Evolutionary conservation across 1,140 invertebrate species (phyloP).

Genomic region (Chironomus striatipennis): DNA sequence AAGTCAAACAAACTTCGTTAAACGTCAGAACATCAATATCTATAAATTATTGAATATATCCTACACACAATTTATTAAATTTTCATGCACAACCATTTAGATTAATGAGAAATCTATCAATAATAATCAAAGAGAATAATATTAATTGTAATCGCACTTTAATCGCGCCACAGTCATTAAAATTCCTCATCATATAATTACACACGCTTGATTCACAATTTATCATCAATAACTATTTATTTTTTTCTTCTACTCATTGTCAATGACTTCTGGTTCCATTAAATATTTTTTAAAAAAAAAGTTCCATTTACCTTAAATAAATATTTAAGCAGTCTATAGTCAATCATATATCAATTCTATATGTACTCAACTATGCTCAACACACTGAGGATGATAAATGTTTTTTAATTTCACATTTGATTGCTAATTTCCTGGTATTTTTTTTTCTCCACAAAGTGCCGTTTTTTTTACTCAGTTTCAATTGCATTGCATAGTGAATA

Average conservation of each 20-base stretch:
- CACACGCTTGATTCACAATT: not conserved
- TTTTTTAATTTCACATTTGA: slow-evolving; percentile 22
- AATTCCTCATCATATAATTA: too few species aligned
- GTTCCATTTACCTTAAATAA: not conserved
- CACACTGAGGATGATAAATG: slow-evolving; percentile 8
- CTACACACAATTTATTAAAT: too few species aligned
- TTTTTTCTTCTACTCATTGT: too few species aligned
- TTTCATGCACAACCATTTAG: too few species aligned
- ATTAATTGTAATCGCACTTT: too few species aligned
- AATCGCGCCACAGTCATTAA: too few species aligned
- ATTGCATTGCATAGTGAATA: slow-evolving; percentile 3
- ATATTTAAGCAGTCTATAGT: not conserved
- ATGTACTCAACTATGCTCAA: not conserved
- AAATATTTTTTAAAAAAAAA: not conserved
- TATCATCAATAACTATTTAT: not conserved
- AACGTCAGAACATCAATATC: too few species aligned
- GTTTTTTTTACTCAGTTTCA: slow-evolving; percentile 13
- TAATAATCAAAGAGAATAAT: too few species aligned
- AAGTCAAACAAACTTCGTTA: too few species aligned
- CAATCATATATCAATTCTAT: not conserved
- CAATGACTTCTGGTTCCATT: too few species aligned
- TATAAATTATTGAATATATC: too few species aligned
- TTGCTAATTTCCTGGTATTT: slow-evolving; percentile 13
- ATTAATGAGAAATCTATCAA: too few species aligned
- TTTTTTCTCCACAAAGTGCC: not conserved